Conservation (phyloP, 2,888 invertebrate genomes). For the Cotesia congregata region DNA sequence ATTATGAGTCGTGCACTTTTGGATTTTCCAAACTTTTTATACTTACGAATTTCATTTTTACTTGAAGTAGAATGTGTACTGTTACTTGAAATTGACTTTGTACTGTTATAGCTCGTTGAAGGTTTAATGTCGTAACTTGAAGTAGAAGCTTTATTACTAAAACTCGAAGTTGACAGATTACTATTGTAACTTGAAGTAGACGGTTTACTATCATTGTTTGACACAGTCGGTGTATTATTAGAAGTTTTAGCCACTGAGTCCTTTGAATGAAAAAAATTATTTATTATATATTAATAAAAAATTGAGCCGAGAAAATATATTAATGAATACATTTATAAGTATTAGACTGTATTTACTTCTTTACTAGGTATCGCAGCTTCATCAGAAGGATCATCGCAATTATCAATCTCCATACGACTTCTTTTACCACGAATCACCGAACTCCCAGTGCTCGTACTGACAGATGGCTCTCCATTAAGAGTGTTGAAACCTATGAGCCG, state of each 20-base stretch:
- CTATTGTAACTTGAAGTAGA: slow-evolving; percentile 35
- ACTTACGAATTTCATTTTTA: not conserved
- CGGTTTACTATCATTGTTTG: slow-evolving; percentile 43
- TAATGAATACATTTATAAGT: slow-evolving; percentile 30
- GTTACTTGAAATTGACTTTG: not conserved
- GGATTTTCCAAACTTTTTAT: no score
- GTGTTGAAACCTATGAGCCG: slow-evolving; percentile 38
- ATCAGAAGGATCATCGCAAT: slow-evolving; percentile 37
- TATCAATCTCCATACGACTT: slow-evolving; percentile 59
- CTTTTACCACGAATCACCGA: slow-evolving; percentile 61
- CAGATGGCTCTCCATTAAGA: slow-evolving; percentile 46
- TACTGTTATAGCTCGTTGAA: not conserved
- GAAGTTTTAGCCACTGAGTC: slow-evolving; percentile 13
- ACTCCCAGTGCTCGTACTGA: slow-evolving; percentile 52
- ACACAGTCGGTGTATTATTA: slow-evolving; percentile 27
- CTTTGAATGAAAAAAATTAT: slow-evolving; percentile 18
- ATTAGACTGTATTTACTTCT: slow-evolving; percentile 39
- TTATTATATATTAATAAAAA: not conserved
- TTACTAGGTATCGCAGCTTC: slow-evolving; percentile 38
- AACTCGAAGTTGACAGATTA: not conserved
- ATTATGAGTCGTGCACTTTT: no score
- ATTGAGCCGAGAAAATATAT: not conserved
- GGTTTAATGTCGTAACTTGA: not conserved
- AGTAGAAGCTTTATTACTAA: not conserved
- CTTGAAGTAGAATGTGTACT: not conserved